Conservation (phyloP, 2,113 vertebrate genomes). For the pig (Sus scrofa) region DNA sequence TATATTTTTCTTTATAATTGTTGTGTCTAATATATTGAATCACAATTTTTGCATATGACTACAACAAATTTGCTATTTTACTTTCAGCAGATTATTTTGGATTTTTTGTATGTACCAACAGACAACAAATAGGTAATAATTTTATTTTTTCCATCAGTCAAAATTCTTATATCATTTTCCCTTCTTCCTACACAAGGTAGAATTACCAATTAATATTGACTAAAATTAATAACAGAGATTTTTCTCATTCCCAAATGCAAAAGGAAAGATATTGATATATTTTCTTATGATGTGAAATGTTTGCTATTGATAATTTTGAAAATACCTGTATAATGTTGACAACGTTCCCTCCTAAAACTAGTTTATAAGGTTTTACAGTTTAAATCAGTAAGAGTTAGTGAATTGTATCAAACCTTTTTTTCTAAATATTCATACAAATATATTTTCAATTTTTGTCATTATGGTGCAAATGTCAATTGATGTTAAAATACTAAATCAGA, state of each 20-base stretch:
- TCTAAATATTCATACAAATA: neutral
- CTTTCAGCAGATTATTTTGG: neutral
- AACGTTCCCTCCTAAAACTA: neutral
- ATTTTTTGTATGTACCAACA: neutral
- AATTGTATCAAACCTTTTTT: neutral
- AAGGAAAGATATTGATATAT: neutral
- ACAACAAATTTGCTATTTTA: neutral
- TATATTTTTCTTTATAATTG: neutral
- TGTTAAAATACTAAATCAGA: neutral
- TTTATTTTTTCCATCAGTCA: neutral
- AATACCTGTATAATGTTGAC: neutral
- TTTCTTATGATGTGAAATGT: neutral
- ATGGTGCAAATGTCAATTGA: neutral
- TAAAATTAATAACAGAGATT: neutral
- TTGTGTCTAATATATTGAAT: neutral
- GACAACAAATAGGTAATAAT: neutral
- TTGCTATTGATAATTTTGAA: neutral
- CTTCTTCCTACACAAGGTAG: neutral
- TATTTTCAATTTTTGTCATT: neutral
- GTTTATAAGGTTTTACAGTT: neutral
- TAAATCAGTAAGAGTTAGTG: neutral
- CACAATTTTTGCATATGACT: neutral
- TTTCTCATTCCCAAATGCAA: neutral
- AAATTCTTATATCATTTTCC: neutral
- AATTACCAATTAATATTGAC: neutral